Percentiles rank a stretch among this genome's conserved stretches.
Conservation (phyloP, 2,888 invertebrate genomes). For the Toxonevra muliebris region DNA sequence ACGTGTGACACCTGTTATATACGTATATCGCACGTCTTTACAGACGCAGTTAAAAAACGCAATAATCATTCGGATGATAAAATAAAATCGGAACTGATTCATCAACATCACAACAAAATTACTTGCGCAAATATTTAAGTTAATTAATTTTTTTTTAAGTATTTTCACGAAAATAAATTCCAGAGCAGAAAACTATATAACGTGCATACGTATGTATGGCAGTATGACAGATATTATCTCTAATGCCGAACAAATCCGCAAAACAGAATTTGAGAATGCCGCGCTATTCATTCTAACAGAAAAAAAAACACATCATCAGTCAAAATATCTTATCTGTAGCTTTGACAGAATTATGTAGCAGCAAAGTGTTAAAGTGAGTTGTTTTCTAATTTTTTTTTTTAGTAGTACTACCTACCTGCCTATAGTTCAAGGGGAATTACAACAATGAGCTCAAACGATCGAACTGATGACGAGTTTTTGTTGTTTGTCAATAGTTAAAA, state of each 20-base stretch:
- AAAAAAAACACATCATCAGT: conserved; percentile 55
- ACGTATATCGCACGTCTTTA: no score
- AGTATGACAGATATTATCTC: conserved; percentile 25
- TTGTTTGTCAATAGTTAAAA: background rate
- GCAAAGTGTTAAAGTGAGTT: conserved; percentile 17
- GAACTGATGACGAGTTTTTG: background rate
- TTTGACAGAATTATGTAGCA: conserved; percentile 37
- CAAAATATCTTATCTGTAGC: conserved; percentile 56
- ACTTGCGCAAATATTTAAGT: conserved; percentile 21
- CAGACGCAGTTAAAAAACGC: background rate
- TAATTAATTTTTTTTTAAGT: conserved; percentile 20
- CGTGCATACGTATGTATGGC: background rate
- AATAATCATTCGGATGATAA: background rate
- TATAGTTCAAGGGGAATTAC: conserved; percentile 34
- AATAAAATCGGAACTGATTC: conserved; percentile 9
- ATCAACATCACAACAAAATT: conserved; percentile 1
- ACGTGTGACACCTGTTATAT: no score
- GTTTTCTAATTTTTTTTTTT: conserved; percentile 1
- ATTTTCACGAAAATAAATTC: conserved; percentile 13
- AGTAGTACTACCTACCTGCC: background rate
- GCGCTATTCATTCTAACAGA: no score
- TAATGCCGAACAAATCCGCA: conserved; percentile 29
- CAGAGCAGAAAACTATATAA: background rate
- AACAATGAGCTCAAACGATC: conserved; percentile 13
- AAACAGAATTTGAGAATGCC: no score